Evolutionary conservation across 35 echinoderm and acorn worm species (phyloP).

Genomic region (Holothuria glaberrima): DNA sequence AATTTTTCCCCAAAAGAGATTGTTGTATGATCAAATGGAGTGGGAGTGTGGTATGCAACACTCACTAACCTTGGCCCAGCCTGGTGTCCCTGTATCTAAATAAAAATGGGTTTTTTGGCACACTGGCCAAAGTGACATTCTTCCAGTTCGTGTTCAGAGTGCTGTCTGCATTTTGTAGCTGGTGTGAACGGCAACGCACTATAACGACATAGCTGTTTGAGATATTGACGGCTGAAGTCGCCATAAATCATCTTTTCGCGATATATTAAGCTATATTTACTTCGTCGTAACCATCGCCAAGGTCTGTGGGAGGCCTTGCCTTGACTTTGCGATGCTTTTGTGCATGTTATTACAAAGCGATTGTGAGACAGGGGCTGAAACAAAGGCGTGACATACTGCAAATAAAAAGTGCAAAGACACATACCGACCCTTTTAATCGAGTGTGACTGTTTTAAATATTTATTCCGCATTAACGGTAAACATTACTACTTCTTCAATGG

Average conservation of each 20-base stretch:
- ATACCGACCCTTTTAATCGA: not conserved
- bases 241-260: not conserved
- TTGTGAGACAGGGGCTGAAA: not conserved
- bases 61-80: too few species aligned
- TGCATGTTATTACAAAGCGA: too few species aligned
- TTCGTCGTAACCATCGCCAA: too few species aligned
- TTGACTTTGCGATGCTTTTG: constrained; percentile 8
- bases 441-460: constrained; percentile 18
- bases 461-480: constrained; percentile 24
- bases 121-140: too few species aligned
- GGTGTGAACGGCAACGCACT: constrained; percentile 8
- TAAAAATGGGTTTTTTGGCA: too few species aligned
- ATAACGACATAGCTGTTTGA: not conserved
- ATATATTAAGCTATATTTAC: too few species aligned
- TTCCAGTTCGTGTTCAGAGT: too few species aligned
- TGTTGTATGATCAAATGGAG: too few species aligned
- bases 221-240: constrained; percentile 1
- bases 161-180: constrained; percentile 15
- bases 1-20: too few species aligned
- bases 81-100: too few species aligned
- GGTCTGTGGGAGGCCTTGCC: not conserved
- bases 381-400: not conserved
- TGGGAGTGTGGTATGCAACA: too few species aligned
- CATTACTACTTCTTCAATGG: not conserved
- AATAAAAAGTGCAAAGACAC: constrained; percentile 24